Evolutionary conservation across 2,888 invertebrate species (phyloP).

Genomic region (Cantharis rufa): DNA sequence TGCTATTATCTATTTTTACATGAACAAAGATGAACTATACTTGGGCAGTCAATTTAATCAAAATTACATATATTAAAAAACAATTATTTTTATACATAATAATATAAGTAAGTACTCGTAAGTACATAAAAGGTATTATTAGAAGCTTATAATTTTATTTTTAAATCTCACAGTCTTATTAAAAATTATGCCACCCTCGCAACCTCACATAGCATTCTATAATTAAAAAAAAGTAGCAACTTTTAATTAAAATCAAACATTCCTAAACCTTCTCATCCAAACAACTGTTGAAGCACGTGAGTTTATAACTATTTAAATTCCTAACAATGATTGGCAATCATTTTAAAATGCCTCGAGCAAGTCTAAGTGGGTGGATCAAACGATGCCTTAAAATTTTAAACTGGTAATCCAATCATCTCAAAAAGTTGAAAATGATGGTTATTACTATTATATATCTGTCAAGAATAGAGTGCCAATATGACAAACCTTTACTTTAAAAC

Average conservation of each 20-base stretch:
- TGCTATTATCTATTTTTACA: too few species aligned
- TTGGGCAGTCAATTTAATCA: too few species aligned
- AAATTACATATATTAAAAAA: too few species aligned
- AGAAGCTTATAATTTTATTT: neutral
- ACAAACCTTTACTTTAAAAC: neutral
- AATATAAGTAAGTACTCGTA: too few species aligned
- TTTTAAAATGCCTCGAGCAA: constrained; percentile 26
- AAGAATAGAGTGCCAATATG: constrained; percentile 5
- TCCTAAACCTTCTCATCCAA: neutral
- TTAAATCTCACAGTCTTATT: neutral
- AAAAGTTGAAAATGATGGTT: constrained; percentile 8
- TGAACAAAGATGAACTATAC: too few species aligned
- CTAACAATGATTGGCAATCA: constrained; percentile 28
- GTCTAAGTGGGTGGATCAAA: constrained; percentile 36
- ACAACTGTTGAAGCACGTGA: neutral
- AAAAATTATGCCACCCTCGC: neutral
- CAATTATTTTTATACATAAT: too few species aligned
- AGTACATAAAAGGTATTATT: too few species aligned
- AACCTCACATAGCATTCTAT: neutral
- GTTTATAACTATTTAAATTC: neutral
- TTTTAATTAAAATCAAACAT: neutral
- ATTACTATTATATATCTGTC: constrained; percentile 15
- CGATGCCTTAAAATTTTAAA: constrained; percentile 22
- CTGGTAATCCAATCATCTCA: constrained; percentile 2
- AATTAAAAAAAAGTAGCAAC: neutral